phyloP scores from a whole-genome alignment of 2,113 vertebrate genomes.

The Sciurus niger region DNA sequence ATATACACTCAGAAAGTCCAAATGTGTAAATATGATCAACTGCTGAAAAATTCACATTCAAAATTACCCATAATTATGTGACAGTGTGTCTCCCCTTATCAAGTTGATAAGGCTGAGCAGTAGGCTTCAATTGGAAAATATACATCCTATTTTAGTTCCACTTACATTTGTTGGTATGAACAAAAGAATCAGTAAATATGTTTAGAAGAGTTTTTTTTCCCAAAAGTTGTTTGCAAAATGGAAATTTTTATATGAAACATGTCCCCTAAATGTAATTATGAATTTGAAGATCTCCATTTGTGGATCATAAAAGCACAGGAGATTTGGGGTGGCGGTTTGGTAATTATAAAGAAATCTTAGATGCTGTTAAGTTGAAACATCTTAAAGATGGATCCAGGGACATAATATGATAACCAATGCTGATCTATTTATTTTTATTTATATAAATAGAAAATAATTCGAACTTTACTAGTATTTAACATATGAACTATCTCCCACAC shows the following conservation, averaged over 20 bases:
- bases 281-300: conserved; percentile 13
- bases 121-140: conserved; percentile 13
- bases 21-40: conserved; percentile 49
- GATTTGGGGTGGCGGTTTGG: not conserved
- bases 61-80: conserved; percentile 18
- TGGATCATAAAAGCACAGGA: conserved; percentile 3
- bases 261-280: not conserved
- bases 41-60: conserved; percentile 34
- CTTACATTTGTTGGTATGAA: not conserved
- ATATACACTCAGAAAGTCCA: conserved; percentile 23
- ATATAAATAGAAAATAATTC: not conserved
- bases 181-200: conserved; percentile 1
- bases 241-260: conserved; percentile 21
- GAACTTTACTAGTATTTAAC: not conserved
- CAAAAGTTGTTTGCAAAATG: not conserved
- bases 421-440: conserved; percentile 40
- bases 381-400: not conserved
- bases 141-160: not conserved
- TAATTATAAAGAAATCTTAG: not conserved
- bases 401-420: not conserved
- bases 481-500: not conserved
- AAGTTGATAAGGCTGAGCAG: not conserved
- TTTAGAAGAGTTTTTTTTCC: conserved; percentile 8
- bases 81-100: not conserved
- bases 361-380: not conserved